Conservation (phyloP, 2,113 vertebrate genomes). For the Tichodroma muraria region DNA sequence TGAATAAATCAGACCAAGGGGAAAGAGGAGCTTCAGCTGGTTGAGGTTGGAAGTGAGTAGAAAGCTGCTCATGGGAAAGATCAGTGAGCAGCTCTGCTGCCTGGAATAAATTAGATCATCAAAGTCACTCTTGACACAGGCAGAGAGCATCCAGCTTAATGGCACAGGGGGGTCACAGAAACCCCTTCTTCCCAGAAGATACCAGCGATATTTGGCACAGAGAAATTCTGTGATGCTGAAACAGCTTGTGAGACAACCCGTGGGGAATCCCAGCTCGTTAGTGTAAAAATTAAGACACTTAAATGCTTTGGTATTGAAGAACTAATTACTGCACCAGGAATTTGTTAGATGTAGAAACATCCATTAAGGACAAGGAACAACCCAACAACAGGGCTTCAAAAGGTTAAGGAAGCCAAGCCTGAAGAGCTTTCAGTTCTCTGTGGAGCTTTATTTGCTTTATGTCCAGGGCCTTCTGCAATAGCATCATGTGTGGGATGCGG, state of each 20-base stretch:
- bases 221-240: background rate
- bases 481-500: accelerated
- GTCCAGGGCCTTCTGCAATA: background rate
- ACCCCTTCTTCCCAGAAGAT: background rate
- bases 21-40: background rate
- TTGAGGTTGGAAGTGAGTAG: background rate
- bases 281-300: background rate
- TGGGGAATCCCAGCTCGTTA: background rate
- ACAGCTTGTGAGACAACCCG: background rate
- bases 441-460: background rate
- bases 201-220: background rate
- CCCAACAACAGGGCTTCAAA: background rate
- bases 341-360: background rate
- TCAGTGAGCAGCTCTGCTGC: background rate
- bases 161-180: background rate
- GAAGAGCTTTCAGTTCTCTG: background rate
- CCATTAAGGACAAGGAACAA: background rate
- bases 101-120: background rate
- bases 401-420: background rate
- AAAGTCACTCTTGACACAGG: background rate
- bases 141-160: background rate
- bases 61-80: background rate
- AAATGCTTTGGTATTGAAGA: background rate
- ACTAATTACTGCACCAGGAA: background rate
- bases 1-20: background rate